Percentiles rank a stretch among this genome's conserved stretches.
Evolutionary conservation across 2,797 vertebrate genomes (phyloP).

Genomic region (Amblyraja radiata): DNA sequence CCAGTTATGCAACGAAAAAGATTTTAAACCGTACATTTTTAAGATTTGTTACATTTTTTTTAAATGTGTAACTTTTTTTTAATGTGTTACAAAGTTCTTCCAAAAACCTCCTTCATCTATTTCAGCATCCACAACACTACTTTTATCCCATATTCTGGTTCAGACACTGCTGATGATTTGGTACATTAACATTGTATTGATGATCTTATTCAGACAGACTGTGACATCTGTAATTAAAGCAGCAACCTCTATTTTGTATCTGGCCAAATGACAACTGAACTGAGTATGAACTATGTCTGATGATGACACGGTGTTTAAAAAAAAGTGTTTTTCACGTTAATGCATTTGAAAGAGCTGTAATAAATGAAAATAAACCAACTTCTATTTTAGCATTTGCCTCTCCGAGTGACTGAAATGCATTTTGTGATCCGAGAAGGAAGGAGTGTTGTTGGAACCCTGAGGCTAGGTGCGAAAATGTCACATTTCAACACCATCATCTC

Average conservation of each 20-base stretch:
- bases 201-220: background rate
- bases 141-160: background rate
- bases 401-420: background rate
- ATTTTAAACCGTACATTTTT: background rate
- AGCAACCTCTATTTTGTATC: background rate
- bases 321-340: background rate
- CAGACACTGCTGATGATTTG: background rate
- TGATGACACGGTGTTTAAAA: background rate
- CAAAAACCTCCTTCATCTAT: no score
- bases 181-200: background rate
- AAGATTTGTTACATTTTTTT: background rate
- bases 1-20: background rate
- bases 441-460: background rate
- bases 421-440: background rate
- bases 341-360: background rate
- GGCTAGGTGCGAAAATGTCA: constrained; percentile 2
- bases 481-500: background rate
- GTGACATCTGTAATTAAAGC: background rate
- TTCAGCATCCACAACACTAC: background rate
- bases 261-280: background rate
- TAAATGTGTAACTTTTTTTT: background rate
- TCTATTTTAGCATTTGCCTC: background rate
- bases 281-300: background rate
- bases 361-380: background rate
- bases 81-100: background rate